phyloP scores from a whole-genome alignment of 2,888 invertebrate genomes.

The Automeris io region DNA sequence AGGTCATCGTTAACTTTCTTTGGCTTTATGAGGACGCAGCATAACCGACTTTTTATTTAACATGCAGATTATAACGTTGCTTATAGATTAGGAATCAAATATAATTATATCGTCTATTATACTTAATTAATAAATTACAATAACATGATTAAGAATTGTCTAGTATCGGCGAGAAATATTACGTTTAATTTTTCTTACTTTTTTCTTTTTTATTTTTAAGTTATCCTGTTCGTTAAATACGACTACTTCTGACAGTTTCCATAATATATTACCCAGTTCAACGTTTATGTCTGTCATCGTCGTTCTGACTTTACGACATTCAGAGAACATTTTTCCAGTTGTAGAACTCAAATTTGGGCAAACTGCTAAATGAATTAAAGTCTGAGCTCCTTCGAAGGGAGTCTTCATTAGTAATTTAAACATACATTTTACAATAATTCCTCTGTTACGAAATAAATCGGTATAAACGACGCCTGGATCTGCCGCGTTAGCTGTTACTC shows the following conservation, averaged over 20 bases:
- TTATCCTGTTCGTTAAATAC: conserved; percentile 1
- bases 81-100: too few species aligned
- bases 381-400: conserved; percentile 82
- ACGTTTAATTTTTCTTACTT: too few species aligned
- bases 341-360: neutral
- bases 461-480: conserved; percentile 89
- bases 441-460: conserved; percentile 79
- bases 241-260: conserved; percentile 1
- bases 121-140: too few species aligned
- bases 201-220: too few species aligned
- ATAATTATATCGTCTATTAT: too few species aligned
- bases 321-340: conserved; percentile 3
- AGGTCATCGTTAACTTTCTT: too few species aligned
- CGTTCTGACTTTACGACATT: neutral
- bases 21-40: too few species aligned
- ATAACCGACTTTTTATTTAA: too few species aligned
- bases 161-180: too few species aligned
- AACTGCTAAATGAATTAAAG: conserved; percentile 81
- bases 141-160: too few species aligned
- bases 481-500: conserved; percentile 85
- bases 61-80: too few species aligned
- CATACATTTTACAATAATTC: neutral
- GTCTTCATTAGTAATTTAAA: neutral
- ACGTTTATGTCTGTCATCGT: neutral
- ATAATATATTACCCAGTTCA: neutral